phyloP scores from a whole-genome alignment of 1,140 invertebrate genomes.

The Geopemphigus sp. region DNA sequence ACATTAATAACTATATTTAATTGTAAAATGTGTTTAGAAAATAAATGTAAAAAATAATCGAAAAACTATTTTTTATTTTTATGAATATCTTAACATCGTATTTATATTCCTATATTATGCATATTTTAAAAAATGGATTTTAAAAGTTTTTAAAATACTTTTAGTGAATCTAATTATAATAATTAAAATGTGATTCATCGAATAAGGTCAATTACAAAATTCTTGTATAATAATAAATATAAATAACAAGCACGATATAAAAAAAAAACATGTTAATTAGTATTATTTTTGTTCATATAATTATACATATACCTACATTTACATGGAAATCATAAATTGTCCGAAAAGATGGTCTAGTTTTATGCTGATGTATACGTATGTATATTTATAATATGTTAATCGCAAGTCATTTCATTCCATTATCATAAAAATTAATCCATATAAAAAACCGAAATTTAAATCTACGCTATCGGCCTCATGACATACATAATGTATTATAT shows the following conservation, averaged over 20 bases:
- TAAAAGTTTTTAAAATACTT: neutral
- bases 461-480: neutral
- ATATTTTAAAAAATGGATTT: too few species aligned
- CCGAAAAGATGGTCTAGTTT: neutral
- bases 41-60: too few species aligned
- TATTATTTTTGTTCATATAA: neutral
- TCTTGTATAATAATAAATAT: neutral
- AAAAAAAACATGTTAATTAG: constrained; percentile 29
- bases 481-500: constrained; percentile 19
- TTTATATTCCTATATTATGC: too few species aligned
- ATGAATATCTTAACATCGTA: too few species aligned
- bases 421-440: constrained; percentile 26
- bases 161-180: neutral
- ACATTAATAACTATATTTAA: too few species aligned
- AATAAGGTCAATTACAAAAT: constrained; percentile 34
- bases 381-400: constrained; percentile 1
- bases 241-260: neutral
- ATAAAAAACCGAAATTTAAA: constrained; percentile 2
- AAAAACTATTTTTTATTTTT: too few species aligned
- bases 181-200: neutral
- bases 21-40: too few species aligned
- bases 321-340: neutral
- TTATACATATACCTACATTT: too few species aligned
- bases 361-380: neutral
- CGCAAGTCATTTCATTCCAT: constrained; percentile 26